phyloP scores from a whole-genome alignment of 2,888 invertebrate species.

The Cephus sareptanus region DNA sequence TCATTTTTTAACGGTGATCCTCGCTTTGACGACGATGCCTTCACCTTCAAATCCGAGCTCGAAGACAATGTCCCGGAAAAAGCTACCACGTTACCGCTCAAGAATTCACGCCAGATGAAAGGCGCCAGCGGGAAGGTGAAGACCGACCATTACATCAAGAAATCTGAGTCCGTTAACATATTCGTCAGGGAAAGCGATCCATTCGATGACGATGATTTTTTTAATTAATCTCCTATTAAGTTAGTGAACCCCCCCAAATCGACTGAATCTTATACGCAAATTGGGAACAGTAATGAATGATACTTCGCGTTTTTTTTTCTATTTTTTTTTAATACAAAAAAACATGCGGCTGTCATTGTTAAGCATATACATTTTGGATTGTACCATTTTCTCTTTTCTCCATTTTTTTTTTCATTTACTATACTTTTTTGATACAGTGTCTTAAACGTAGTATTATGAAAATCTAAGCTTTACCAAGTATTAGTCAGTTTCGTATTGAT shows the following conservation, averaged over 20 bases:
- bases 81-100: constrained; percentile 43
- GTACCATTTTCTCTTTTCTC: neutral
- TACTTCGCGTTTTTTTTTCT: constrained; percentile 1
- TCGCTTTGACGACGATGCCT: constrained; percentile 58
- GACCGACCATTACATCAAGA: constrained; percentile 78
- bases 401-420: neutral
- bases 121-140: constrained; percentile 61
- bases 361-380: neutral
- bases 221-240: constrained; percentile 64
- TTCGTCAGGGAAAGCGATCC: constrained; percentile 89
- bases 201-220: constrained; percentile 90
- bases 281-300: neutral
- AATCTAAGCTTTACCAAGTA: neutral
- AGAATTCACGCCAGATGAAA: constrained; percentile 64
- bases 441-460: neutral
- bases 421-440: neutral
- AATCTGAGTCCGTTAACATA: constrained; percentile 91
- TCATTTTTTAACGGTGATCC: constrained; percentile 59
- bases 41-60: constrained; percentile 57
- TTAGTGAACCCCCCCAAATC: neutral
- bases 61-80: constrained; percentile 58
- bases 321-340: neutral
- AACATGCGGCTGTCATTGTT: neutral
- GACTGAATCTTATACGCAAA: constrained; percentile 13
- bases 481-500: neutral